Percentiles rank a stretch among this genome's conserved stretches.
Evolutionary conservation across 1,140 invertebrate species (phyloP).

Genomic region (Cardiocondyla obscurior): DNA sequence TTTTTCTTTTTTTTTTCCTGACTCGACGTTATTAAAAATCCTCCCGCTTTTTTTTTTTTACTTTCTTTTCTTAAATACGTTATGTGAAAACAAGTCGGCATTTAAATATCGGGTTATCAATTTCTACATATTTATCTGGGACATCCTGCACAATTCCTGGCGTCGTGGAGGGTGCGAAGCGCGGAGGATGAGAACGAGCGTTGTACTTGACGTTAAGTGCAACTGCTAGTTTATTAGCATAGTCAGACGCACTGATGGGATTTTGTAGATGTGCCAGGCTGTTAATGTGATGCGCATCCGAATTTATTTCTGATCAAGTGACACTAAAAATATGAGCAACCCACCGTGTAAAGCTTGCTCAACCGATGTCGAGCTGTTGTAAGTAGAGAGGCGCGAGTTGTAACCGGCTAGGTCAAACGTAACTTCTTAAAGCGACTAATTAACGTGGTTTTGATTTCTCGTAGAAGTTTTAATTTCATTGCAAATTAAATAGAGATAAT

Average conservation of each 20-base stretch:
- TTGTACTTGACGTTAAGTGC: slow-evolving; percentile 12
- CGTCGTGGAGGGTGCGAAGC: not conserved
- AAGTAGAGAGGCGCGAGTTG: not conserved
- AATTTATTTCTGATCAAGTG: slow-evolving; percentile 50
- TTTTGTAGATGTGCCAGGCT: slow-evolving; percentile 50
- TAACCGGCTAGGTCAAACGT: not conserved
- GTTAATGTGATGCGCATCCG: slow-evolving; percentile 46
- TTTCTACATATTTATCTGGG: not conserved
- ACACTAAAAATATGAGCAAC: slow-evolving; percentile 31
- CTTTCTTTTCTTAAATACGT: too few relatives aligned
- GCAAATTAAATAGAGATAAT: not conserved
- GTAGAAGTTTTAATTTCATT: not conserved
- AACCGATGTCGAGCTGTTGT: slow-evolving; percentile 2
- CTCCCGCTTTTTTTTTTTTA: not conserved
- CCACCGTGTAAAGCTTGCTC: slow-evolving; percentile 1
- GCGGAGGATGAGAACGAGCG: not conserved
- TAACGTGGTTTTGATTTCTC: not conserved
- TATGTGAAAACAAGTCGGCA: too few relatives aligned
- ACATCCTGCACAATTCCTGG: not conserved
- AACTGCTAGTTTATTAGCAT: slow-evolving; percentile 39
- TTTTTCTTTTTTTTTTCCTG: not conserved
- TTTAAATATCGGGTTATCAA: not conserved
- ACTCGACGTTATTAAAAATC: not conserved
- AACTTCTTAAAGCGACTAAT: not conserved
- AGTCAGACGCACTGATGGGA: not conserved